Base-by-base conservation (phyloP, 1,140 invertebrate genomes). In the Pseudomyrmex dendroicus region DNA sequence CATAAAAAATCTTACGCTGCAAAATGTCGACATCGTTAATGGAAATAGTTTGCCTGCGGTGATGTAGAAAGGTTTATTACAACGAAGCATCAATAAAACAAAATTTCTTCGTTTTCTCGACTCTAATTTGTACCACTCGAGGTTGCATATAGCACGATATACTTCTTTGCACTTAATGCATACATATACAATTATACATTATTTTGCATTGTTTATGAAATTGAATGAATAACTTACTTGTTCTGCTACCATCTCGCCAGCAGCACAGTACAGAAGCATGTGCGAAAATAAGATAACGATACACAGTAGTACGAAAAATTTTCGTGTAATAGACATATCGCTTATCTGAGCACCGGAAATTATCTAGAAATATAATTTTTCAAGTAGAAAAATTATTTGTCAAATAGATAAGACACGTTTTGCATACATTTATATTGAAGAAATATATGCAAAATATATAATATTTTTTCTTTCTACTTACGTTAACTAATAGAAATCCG, bases 41-140 rank as follows among this genome's bases (percentile, higher is more conserved):
- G 72, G 72, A 61, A 73, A 2, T 44, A 73, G 22, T 13, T 46
- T 61, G 46, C 72, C 72, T n/a, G 56, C 44, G 0, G 72, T 61
- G 3, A 73, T 48, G 17, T 13, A 35, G 22, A 73, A 61, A 48
- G 70, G 56, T n/a, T 73, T 13, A 10, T 13, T 59, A 9, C 13
- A 13, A 22, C 44, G 57, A n/a, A 22, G n/a, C 57, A 73, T 61
- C 20, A 73, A 25, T 62, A 73, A 48, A 73, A 73, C 62, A 46
- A 73, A 17, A 62, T 13, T 22, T 25, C 15, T 73, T 2, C 17
- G n/a, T 46, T 61, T 59, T n/a, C 4, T 73, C 12, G 35, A 48
- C 1, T 73, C 56, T 12, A 59, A 13, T 46, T 46, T 59, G 7
- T 73, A 73, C 70, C 70, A 73, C 1, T 73, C 12, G n/a, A 73